phyloP scores from a whole-genome alignment of 2,113 vertebrate genomes.

The Dinomys branickii region DNA sequence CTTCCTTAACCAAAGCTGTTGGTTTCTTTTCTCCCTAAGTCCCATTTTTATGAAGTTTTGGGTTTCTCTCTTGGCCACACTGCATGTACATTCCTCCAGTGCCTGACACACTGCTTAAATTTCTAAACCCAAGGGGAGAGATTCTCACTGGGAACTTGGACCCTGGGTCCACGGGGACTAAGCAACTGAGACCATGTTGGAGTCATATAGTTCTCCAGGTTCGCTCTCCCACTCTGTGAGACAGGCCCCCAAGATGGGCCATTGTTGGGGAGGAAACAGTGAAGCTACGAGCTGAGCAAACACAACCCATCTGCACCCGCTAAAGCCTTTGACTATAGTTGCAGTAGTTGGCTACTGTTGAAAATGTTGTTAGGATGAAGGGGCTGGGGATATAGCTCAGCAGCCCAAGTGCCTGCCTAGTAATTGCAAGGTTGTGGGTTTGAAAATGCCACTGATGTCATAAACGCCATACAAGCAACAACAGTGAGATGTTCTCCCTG shows the following conservation, averaged over 20 bases:
- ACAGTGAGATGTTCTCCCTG: neutral
- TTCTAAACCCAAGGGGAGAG: neutral
- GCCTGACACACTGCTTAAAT: neutral
- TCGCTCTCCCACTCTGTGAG: neutral
- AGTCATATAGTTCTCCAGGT: neutral
- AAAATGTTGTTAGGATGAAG: neutral
- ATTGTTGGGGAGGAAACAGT: neutral
- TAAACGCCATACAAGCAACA: neutral
- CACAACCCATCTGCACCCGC: neutral
- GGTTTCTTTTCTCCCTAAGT: neutral
- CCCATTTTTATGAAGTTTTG: neutral
- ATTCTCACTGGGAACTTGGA: neutral
- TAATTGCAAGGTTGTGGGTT: no score
- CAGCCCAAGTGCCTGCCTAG: no score
- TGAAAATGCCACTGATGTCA: neutral
- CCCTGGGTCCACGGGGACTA: neutral
- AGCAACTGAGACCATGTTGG: neutral
- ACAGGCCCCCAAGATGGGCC: neutral
- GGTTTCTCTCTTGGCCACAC: neutral
- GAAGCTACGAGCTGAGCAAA: neutral
- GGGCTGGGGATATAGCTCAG: no score
- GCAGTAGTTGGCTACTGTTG: neutral
- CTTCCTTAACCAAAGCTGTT: constrained; percentile 14
- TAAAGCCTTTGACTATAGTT: neutral
- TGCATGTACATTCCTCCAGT: neutral